These are phyloP conservation scores for Cyprinodon brontotheroides DNA, from an alignment of 2,113 vertebrate genomes.

Conservation along the genomic window DNA sequence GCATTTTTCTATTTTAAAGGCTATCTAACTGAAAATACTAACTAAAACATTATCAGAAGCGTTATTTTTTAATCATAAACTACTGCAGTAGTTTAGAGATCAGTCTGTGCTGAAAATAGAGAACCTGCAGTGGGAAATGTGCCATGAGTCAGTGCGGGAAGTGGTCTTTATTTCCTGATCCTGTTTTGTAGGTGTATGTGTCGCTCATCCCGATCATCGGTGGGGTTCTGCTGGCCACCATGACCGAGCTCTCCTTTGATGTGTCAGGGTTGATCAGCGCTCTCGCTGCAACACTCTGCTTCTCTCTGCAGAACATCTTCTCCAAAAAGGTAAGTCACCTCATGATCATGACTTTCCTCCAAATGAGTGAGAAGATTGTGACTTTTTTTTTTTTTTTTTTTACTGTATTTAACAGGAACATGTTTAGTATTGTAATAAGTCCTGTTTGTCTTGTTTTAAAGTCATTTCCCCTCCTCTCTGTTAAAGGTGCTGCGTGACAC, in stretches of 20 bases:
- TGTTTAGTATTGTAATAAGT: not conserved
- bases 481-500: conserved; percentile 92
- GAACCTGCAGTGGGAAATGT: not conserved
- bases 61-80: not conserved
- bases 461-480: not conserved
- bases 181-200: conserved; percentile 86
- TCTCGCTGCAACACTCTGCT: conserved; percentile 94
- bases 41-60: too few species aligned
- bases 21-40: too few species aligned
- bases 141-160: not conserved
- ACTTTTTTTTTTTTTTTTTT: too few species aligned
- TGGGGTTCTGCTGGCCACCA: conserved; percentile 93
- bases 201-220: conserved; percentile 97
- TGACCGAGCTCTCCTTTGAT: conserved; percentile 94
- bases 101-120: too few species aligned
- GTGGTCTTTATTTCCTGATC: not conserved
- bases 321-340: conserved; percentile 90
- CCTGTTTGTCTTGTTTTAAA: too few species aligned
- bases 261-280: conserved; percentile 94
- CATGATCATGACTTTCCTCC: too few species aligned
- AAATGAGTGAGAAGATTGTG: not conserved
- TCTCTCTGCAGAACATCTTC: conserved; percentile 98
- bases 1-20: too few species aligned
- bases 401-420: not conserved
- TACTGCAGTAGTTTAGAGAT: not conserved